Base-by-base conservation (phyloP, 1,140 invertebrate species). In the Drosophila gunungcola region DNA sequence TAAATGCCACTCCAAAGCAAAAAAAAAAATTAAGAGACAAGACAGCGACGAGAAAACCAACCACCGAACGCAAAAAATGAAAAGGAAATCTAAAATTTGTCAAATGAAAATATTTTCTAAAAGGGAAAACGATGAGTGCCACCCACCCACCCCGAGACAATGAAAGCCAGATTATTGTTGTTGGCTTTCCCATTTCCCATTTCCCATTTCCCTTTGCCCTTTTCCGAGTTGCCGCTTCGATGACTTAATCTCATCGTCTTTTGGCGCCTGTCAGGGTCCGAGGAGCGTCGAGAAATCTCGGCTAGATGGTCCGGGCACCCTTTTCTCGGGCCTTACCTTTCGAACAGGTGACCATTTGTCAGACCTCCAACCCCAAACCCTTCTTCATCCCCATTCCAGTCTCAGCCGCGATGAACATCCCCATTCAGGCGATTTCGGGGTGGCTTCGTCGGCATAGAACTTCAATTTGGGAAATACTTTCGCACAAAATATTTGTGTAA, bases 161-260 rank as follows among this genome's bases (percentile, higher is more conserved):
- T 80, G 58, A 80, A 80, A 80, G 73, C 49, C 34, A 80, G 73
- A 80, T 80, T 80, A 58, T 75, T 55, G 55, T 53, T 63, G 57
- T 63, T 76, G 58, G 57, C 46, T 74, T 78, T 64, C 12, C 16
- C 16, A 21, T 21, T 21, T 21, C 12, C 16, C 16, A 21, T 21
- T 21, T 21, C 16, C 16, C 16, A 21, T 21, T 41, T 56, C n/a
- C 25, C 49, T 13, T 74, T 62, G 38, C 49, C 69, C 39, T 69
- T 57, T 65, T 46, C 25, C 61, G 65, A 76, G 78, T 45, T 80
- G 75, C 49, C 78, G 83, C 83, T 68, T 88, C 82, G 83, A 86
- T 86, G 83, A 82, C 57, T 88, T 86, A 86, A 86, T 86, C 78
- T 76, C 75, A 41, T 75, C 70, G 65, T 86, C 82, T 86, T 78